phyloP scores from a whole-genome alignment of 1,140 invertebrate species.

The Habropoda laboriosa region DNA sequence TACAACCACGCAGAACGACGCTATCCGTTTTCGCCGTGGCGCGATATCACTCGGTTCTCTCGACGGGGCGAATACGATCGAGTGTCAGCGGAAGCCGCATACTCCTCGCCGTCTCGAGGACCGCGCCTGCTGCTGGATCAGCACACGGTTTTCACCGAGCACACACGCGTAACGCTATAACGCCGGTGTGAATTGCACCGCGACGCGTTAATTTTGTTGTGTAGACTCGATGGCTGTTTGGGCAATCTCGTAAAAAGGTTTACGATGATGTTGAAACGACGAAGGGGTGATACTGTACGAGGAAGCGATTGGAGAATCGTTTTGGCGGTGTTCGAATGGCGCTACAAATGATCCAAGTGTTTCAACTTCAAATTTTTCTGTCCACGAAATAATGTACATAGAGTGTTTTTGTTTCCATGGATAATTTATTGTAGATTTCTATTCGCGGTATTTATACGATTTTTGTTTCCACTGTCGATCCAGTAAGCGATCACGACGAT shows the following conservation, averaged over 20 bases:
- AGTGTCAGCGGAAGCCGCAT: constrained; percentile 16
- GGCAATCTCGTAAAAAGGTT: background rate
- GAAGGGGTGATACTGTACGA: background rate
- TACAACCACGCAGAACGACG: constrained; percentile 19
- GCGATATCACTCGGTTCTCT: constrained; percentile 3
- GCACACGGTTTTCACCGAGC: background rate
- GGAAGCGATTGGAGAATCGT: background rate
- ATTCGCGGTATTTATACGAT: no score
- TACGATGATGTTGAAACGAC: background rate
- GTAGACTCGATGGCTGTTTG: background rate
- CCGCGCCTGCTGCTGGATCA: background rate
- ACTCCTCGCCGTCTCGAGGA: background rate
- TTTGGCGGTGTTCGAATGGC: background rate
- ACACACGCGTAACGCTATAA: no score
- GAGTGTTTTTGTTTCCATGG: no score
- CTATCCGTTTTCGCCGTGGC: background rate
- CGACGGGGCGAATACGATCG: constrained; percentile 24
- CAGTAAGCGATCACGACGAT: no score
- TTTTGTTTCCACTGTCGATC: no score
- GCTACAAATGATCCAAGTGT: background rate
- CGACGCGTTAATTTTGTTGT: background rate
- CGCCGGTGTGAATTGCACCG: background rate
- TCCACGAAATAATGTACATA: no score
- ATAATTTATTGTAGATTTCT: no score
- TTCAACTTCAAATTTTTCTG: no score